Base-by-base conservation (phyloP, 2,797 vertebrate species). In the Esox lucius region DNA sequence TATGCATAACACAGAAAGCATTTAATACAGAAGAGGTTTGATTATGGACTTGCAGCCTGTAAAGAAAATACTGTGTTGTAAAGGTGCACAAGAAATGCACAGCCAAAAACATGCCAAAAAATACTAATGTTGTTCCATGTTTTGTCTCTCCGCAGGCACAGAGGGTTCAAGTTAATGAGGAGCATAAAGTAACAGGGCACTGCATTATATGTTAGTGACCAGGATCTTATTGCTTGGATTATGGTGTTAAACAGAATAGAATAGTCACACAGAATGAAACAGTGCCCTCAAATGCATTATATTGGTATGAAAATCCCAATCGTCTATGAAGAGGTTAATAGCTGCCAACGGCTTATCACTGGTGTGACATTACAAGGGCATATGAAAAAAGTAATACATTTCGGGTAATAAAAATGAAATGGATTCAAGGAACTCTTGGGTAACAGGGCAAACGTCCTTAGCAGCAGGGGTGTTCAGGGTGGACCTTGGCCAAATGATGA, bases 391-490 rank as follows among this genome's bases (percentile, higher is more conserved):
- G 11, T 68, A 13, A 68, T 19, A 1, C 15, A 17, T 35, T 22
- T 7, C 3, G 19, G 39, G 17, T 11, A 8, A 68, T 68, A 68
- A 33, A 19, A 68, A 4, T 17, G 12, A 68, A 11, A 68, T 6
- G 53, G 53, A 56, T 68, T n/a, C 35, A 68, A 68, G 17, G 9
- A 42, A n/a, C 66, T 68, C 35, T 42, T 42, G 66, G 19, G 66
- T 39, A 68, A 22, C 19, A 42, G 19, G 68, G 4, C 33, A 19
- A 13, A 42, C 24, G 66, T 42, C 35, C 35, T 42, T 68, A n/a
- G 17, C 16, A 42, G 66, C n/a, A 33, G 39, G n/a, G 16, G 11
- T 39, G 33, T 33, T 31, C 62, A 7, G 26, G 11, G 35, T 67
- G 65, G 35, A 68, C 42, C 66, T 24, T 39, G 66, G 66, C 31